Base-by-base conservation (phyloP, 2,888 invertebrate genomes). In the Antheraea assamensis region DNA sequence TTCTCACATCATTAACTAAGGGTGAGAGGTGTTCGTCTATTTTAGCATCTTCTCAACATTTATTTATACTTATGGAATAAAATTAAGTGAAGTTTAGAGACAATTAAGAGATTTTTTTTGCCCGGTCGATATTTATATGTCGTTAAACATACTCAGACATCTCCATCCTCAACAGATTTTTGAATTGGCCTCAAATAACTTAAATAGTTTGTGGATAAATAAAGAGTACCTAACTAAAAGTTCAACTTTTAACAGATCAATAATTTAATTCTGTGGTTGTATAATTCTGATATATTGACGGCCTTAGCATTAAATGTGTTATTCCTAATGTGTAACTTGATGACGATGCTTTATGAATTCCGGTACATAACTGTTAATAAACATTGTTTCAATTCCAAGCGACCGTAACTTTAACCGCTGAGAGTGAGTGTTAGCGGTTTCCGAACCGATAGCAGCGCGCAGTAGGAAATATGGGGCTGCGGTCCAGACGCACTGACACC, bases 351-450 rank as follows among this genome's bases (percentile, higher is more conserved):
- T 13, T 61, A 61, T 27, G 27, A 15, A 61, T 15, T 61, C 61
- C 24, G 61, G 27, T 19, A 55, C 5, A 55, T 21, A n/a, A 58
- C 58, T 58, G 58, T 58, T 24, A 30, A 64, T 21, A 35, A 68
- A 35, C 21, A 35, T n/a, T 35, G 68, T 35, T 35, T 35, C 21
- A 35, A 21, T 68, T 68, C n/a, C 8, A 68, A 7, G 31, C 35
- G 21, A 68, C 35, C 68, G 24, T n/a, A 68, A 68, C 35, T 27
- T 64, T 3, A 30, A 64, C 66, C 66, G n/a, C 66, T 30, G 66
- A 30, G 17, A 31, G 30, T 17, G 35, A 35, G 35, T 35, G 30
- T 31, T 13, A 35, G 10, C n/a, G 35, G 77, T 77, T 78, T 76
- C n/a, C n/a, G 68, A 35, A 68, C 68, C 68, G 35, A 31, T 30